Conservation (phyloP, 2,797 vertebrate species). For the Tenualosa thibaudeaui region DNA sequence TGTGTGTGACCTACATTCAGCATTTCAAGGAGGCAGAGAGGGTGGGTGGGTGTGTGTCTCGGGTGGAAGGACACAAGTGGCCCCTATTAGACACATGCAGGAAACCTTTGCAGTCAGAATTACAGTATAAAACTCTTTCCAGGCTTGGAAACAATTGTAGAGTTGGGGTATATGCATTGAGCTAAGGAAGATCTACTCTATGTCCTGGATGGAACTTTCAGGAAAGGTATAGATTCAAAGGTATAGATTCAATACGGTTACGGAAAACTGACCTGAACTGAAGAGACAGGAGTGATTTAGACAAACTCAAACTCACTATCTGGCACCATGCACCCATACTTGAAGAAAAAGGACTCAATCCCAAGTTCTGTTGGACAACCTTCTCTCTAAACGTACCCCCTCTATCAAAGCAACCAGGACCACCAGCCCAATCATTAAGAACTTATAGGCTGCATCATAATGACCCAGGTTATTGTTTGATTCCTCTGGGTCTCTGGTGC, state of each 20-base stretch:
- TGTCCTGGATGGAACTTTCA: neutral
- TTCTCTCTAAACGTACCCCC: neutral
- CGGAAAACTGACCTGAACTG: neutral
- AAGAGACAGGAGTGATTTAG: too few relatives aligned
- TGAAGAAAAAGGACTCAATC: neutral
- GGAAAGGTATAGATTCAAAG: neutral
- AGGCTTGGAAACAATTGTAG: neutral
- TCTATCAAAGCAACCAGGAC: neutral
- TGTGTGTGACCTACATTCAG: constrained; percentile 23
- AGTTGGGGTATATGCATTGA: neutral
- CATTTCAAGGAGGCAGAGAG: constrained; percentile 25
- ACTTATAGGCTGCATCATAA: neutral
- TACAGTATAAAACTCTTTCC: constrained; percentile 6
- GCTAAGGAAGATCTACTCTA: neutral
- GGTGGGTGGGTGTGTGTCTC: constrained; percentile 1
- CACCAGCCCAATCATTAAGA: neutral
- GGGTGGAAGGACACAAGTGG: constrained; percentile 35
- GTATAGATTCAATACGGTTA: too few relatives aligned
- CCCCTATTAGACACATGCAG: neutral
- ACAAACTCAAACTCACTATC: too few relatives aligned
- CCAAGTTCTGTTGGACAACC: neutral
- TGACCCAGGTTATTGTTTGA: neutral
- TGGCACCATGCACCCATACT: neutral
- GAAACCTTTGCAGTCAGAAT: constrained; percentile 12
- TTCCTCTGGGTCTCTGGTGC: neutral